Evolutionary conservation across 2,113 vertebrate species (phyloP), one percentile per base, ranked within the genome.

Genomic region (Pyxicephalus adspersus): DNA sequence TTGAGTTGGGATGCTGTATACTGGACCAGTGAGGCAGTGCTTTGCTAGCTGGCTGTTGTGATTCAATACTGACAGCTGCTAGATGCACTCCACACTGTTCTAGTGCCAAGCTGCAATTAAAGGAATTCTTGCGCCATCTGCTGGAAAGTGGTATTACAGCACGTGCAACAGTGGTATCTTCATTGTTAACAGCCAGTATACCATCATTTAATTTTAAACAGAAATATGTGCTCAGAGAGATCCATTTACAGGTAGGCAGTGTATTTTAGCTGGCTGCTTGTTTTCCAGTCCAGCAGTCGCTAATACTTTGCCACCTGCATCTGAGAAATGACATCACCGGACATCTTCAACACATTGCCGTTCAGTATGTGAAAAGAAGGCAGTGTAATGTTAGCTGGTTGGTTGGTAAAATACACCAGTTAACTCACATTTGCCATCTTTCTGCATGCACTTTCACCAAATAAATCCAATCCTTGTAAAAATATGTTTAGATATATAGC

Each of bases 371-470:
- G 91, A 92, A 85, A 85, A 86, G 91, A 79, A 83, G 95, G 95
- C 96, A 97, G 95, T 97, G 95, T 91, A 91, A 87, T 93, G 94
- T 95, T 97, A 95, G 95, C 95, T 96, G 95, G 91, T 87, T 90
- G 88, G 54, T 84, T 79, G 81, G 83, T 4, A 73, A 78, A 25
- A 63, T 88, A 86, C 85, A 88, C 85, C 94, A 92, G 95, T 93
- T 94, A 85, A 91, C 91, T 86, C 78, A 88, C 93, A 86, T 11
- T 75, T 93, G 93, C 93, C 86, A 0, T 84, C 87, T 85, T 86
- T 85, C 87, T 90, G 68, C 90, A 90, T 81, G 38, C 68, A 79
- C 71, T 25, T 25, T 81, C 45, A 54, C 55, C 89, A 61, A 17
- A 45, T 9, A 15, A 8, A 1, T 45, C 38, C 15, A 13, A 11